Evolutionary conservation across 2,113 vertebrate species (phyloP), one percentile per base, ranked within the genome.

Genomic region (Cephalopterus ornatus): DNA sequence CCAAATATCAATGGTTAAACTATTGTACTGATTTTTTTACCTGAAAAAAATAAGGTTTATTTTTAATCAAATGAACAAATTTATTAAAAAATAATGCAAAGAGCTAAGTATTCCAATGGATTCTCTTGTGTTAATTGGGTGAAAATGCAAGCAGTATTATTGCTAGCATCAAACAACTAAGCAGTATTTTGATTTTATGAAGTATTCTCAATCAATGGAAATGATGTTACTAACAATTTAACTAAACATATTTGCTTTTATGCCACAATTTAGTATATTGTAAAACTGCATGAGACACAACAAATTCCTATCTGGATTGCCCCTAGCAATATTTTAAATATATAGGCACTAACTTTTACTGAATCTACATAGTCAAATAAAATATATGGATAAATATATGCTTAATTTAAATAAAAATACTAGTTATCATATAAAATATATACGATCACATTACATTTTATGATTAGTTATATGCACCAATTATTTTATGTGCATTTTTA

Each of bases 201-300:
- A 90, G 12, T 50, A 67, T 59, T 89, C 32, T 80, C 18, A 67
- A 37, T 70, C 63, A 68, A 84, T 67, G 41, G 18, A 86, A 88
- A 91, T 37, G 16, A 16, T 74, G 39, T 65, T 41, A 86, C 66
- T 92, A 88, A 46, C 56, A 92, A 97, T 77, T 94, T 96, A 95
- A 59, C 88, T 91, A 96, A 97, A 89, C 91, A 97, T 88, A 95
- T 68, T 95, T 97, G 93, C 89, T 97, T 92, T 97, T 92, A 58
- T 73, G 84, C 46, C 28, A 95, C 55, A 26, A 74, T 68, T 80
- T 92, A 88, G 12, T 41, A 86, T 76, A 75, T 71, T 27, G 46
- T 89, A 87, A 91, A 46, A 50, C 28, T 87, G 32, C 15, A 92
- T 59, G 74, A 91, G 68, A 89, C 47, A 88, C 39, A 89, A 55